Percentiles rank a stretch among this genome's conserved stretches.
phyloP scores from a whole-genome alignment of 2,113 vertebrate genomes.

The Pomatostomus ruficeps region DNA sequence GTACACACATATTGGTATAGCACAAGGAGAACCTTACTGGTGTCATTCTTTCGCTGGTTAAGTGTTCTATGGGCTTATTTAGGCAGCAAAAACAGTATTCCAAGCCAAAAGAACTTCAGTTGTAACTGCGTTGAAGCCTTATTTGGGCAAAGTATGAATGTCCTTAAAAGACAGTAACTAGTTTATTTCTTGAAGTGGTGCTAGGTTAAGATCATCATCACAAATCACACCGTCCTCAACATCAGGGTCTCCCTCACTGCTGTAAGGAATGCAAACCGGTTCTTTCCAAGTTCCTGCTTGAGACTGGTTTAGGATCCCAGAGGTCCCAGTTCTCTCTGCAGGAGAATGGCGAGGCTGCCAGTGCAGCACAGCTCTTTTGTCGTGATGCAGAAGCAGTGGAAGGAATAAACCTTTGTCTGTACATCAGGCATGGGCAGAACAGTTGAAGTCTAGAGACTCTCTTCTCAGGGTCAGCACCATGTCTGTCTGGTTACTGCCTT shows the following conservation, averaged over 20 bases:
- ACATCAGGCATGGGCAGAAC: fast-evolving
- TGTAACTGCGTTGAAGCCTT: conserved; percentile 34
- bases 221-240: not conserved
- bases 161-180: conserved; percentile 12
- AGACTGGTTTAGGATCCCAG: not conserved
- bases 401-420: not conserved
- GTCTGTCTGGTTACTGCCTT: not conserved
- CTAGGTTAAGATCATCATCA: conserved; percentile 26
- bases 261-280: not conserved
- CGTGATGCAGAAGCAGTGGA: not conserved
- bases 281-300: not conserved
- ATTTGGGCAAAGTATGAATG: conserved; percentile 55
- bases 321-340: not conserved
- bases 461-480: not conserved
- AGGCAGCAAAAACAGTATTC: conserved; percentile 13
- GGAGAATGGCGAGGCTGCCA: not conserved
- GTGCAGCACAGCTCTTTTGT: not conserved
- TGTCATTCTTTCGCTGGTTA: not conserved
- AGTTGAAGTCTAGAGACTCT: not conserved
- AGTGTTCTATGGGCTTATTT: conserved; percentile 2
- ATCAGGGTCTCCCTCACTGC: not conserved
- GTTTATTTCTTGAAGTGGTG: conserved; percentile 10
- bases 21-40: not conserved
- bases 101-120: conserved; percentile 29
- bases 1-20: not conserved